Evolutionary conservation across 2,888 invertebrate species (phyloP), one percentile per base, ranked within the genome.

Genomic region (Chironomus riparius): DNA sequence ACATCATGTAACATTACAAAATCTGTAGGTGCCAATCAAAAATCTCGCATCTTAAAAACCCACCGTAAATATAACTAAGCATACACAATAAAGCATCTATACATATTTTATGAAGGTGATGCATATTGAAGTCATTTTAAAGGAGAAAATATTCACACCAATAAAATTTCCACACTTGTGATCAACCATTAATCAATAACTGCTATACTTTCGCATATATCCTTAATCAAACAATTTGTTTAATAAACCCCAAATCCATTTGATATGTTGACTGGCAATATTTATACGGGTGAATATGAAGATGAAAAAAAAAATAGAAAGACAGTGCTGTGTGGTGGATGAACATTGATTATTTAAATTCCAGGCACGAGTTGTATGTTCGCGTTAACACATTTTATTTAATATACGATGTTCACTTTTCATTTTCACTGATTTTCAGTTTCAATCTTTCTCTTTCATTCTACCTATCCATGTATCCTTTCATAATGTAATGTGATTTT

Each of bases 21-120:
- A 70, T 38, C 71, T 56, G 56, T 24, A 72, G 72, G 72, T 72
- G 72, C 72, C 72, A 72, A 72, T 72, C 72, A 72, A 72, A 72
- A 72, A 18, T 47, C 13, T 47, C 13, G 56, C 15, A 38, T 38
- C 10, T 56, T n/a, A 7, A 56, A n/a, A 56, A 50, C n/a, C 50
- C 13, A n/a, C n/a, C n/a, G 4, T 13, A 15, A 50, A 12, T 50
- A 15, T 4, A 38, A 10, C 10, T 10, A 38, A 38, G 38, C 38
- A 38, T 10, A 38, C 7, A 38, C 38, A 28, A 28, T 28, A 28
- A 28, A 28, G 28, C 28, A 28, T 28, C 3, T 5, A 28, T 28
- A 28, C 28, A 28, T 28, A 4, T 28, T 28, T 28, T 5, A 38
- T 38, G 10, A 38, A 38, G 38, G 38, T 38, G 38, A 38, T 38